Evolutionary conservation across 1,140 invertebrate species (phyloP), one percentile per base, ranked within the genome.

Genomic region (Bombus consobrinus): DNA sequence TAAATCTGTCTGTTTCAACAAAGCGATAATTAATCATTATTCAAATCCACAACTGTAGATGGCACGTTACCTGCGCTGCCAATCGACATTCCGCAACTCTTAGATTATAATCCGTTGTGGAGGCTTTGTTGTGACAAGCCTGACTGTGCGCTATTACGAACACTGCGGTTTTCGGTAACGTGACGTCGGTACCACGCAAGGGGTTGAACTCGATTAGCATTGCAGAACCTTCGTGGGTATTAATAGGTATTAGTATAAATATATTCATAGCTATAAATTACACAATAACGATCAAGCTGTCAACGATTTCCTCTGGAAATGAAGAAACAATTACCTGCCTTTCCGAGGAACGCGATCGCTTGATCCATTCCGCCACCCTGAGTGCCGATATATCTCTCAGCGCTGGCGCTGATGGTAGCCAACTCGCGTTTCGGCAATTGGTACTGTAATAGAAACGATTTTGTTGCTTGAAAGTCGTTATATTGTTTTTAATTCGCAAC

Each of bases 361-460:
- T 99, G 99, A 95, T 99, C 99, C 99, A 99, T 99, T 87, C 99
- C 99, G 64, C 99, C 99, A 47, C 99, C 99, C 95, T 99, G 97
- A 15, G 98, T 98, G 28, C 99, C 99, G 90, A 99, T 99, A 89
- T 98, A 98, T 87, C 97, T 96, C 95, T 99, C 99, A 93, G 97
- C 97, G 88, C 96, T 95, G 0, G 99, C 98, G 95, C 99, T 99
- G 75, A 99, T 93, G 66, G 97, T 96, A 9, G 99, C 98, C 87
- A 99, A 95, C 83, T 98, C 96, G 85, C 96, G 96, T 95, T 98
- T 98, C 75, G 96, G 95, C 85, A 98, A 91, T 32, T 89, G 83
- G 59, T 85, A 87, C 95, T 95, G 72, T 57, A 85, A 90, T 64
- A 66, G 47, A 57, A 66, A 47, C 39, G 13, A 72, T 41, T 72